phyloP scores from a whole-genome alignment of 2,888 invertebrate species.

The Calameuta pallipes region DNA sequence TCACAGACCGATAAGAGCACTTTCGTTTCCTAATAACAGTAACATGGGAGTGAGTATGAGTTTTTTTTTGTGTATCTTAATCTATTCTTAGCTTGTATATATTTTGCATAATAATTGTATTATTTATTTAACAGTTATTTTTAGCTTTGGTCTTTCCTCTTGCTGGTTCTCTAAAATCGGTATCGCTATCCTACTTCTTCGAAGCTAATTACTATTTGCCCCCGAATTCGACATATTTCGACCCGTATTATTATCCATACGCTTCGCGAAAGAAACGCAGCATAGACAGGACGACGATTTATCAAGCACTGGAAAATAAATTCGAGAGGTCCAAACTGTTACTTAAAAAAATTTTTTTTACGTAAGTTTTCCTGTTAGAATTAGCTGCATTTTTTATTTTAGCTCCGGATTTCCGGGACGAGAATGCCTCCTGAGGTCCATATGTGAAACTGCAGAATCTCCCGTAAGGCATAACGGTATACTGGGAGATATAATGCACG shows the following conservation, averaged over 20 bases:
- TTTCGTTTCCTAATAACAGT: constrained; percentile 59
- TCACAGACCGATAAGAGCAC: constrained; percentile 58
- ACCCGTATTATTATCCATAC: constrained; percentile 25
- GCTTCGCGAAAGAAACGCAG: constrained; percentile 65
- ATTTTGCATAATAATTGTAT: background rate
- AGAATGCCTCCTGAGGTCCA: constrained; percentile 72
- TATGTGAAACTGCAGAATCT: constrained; percentile 73
- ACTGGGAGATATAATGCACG: constrained; percentile 75
- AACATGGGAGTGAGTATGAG: constrained; percentile 58
- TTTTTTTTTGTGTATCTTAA: background rate
- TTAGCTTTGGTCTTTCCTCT: constrained; percentile 78
- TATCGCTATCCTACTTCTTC: constrained; percentile 80
- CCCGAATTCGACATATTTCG: constrained; percentile 66
- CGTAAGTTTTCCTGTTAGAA: background rate
- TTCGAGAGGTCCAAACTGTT: constrained; percentile 67
- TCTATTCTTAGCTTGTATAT: background rate
- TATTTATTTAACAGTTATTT: constrained; percentile 70
- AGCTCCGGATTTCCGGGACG: constrained; percentile 72
- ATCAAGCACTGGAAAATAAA: constrained; percentile 70
- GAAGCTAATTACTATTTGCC: constrained; percentile 76
- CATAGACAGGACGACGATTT: constrained; percentile 70
- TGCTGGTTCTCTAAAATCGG: constrained; percentile 75
- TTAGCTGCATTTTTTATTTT: constrained; percentile 30
- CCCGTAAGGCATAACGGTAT: constrained; percentile 73
- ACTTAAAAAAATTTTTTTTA: background rate